Evolutionary conservation across 2,113 vertebrate species (phyloP).

Genomic region (Promerops cafer): DNA sequence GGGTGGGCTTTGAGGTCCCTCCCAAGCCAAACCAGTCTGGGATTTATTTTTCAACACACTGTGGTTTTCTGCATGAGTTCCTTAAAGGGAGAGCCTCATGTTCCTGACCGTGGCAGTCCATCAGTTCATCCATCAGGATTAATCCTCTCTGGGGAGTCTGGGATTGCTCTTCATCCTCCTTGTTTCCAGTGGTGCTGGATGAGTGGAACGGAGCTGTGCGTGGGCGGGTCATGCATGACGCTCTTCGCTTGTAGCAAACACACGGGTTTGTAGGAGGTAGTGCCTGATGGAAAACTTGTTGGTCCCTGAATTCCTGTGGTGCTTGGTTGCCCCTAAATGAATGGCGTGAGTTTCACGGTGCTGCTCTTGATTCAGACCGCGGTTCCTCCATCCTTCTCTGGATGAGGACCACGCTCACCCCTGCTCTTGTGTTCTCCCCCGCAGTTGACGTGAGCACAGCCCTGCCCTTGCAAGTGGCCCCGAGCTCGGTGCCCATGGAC

Average conservation of each 20-base stretch:
- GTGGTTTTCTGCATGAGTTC: not conserved
- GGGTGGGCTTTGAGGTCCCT: not conserved
- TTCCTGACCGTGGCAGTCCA: not conserved
- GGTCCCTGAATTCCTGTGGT: not conserved
- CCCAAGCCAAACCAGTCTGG: not conserved
- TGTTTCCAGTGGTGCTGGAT: not conserved
- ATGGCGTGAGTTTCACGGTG: fast-evolving
- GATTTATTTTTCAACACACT: fast-evolving
- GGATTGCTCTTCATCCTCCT: not conserved
- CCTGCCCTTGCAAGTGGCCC: constrained; percentile 87
- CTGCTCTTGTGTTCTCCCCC: not conserved
- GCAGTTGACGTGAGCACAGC: constrained; percentile 89
- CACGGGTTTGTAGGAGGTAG: fast-evolving
- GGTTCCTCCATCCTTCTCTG: not conserved
- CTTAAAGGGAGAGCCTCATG: not conserved
- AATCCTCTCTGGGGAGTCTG: not conserved
- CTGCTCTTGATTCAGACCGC: fast-evolving
- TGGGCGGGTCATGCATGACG: fast-evolving
- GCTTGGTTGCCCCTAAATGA: not conserved
- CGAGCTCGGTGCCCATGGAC: constrained; percentile 88
- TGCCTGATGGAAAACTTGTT: not conserved
- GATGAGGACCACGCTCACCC: not conserved
- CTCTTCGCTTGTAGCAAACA: not conserved
- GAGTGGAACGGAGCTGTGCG: fast-evolving
- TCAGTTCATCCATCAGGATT: not conserved